Conservation (phyloP, 2,113 vertebrate species). For the Lycocorax pyrrhopterus region DNA sequence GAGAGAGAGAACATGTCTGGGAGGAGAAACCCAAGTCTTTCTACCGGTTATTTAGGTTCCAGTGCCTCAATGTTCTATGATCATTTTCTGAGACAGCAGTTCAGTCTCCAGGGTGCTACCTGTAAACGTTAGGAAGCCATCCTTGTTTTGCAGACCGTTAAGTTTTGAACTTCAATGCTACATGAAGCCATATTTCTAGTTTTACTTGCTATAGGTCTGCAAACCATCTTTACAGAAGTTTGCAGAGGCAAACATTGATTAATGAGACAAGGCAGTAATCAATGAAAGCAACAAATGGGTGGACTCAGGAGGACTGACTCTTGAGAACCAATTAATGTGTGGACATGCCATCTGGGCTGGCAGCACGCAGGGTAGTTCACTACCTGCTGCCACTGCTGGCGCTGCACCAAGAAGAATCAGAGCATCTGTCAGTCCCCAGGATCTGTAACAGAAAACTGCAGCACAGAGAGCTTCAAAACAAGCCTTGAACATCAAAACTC, state of each 20-base stretch:
- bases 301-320: background rate
- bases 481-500: background rate
- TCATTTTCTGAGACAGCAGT: background rate
- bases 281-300: slow-evolving; percentile 15
- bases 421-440: background rate
- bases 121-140: background rate
- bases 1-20: background rate
- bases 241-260: background rate
- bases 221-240: background rate
- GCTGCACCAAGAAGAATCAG: background rate
- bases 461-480: background rate
- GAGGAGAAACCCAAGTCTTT: background rate
- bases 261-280: background rate
- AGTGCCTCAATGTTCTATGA: background rate
- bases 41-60: background rate
- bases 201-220: background rate
- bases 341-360: slow-evolving; percentile 40
- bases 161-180: background rate
- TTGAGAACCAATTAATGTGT: slow-evolving; percentile 29
- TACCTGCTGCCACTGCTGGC: slow-evolving; percentile 43
- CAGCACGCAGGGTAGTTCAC: rapidly evolving
- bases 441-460: background rate
- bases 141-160: background rate
- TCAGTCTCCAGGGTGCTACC: background rate
- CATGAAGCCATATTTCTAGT: background rate